Evolutionary conservation across 2,888 invertebrate species (phyloP).

Genomic region (Agrypnus murinus): DNA sequence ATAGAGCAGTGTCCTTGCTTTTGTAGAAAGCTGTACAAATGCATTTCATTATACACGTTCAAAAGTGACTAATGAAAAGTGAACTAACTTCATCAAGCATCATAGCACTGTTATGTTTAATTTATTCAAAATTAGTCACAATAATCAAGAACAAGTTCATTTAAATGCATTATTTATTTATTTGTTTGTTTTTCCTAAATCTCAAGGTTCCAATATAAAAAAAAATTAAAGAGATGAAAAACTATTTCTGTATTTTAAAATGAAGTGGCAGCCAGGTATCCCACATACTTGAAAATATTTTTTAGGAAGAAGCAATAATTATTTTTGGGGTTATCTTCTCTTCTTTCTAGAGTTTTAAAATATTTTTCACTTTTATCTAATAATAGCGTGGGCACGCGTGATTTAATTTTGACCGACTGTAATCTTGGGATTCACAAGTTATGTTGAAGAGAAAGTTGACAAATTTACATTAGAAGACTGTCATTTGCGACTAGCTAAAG

Average conservation of each 20-base stretch:
- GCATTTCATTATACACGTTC: no score
- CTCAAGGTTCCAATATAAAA: no score
- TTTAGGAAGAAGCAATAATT: conserved; percentile 16
- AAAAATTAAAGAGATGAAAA: neutral
- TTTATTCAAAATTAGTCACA: neutral
- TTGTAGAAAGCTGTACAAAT: no score
- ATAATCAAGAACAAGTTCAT: neutral
- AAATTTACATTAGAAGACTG: conserved; percentile 20
- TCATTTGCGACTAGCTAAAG: neutral
- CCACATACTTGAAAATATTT: conserved; percentile 16
- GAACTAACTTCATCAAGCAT: neutral
- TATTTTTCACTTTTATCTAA: conserved; percentile 17
- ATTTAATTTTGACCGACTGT: conserved; percentile 8
- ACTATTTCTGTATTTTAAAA: neutral
- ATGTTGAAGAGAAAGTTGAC: conserved; percentile 6
- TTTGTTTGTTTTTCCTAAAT: neutral
- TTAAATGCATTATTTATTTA: neutral
- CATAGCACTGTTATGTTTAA: neutral
- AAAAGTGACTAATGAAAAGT: neutral
- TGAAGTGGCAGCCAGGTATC: conserved; percentile 7
- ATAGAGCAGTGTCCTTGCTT: no score
- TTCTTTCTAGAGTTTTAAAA: conserved; percentile 3
- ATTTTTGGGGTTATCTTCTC: conserved; percentile 13
- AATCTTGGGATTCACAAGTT: conserved; percentile 1
- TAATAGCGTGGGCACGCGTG: conserved; percentile 10